Evolutionary conservation across 2,888 invertebrate species (phyloP).

Genomic region (Drosophila mimetica): DNA sequence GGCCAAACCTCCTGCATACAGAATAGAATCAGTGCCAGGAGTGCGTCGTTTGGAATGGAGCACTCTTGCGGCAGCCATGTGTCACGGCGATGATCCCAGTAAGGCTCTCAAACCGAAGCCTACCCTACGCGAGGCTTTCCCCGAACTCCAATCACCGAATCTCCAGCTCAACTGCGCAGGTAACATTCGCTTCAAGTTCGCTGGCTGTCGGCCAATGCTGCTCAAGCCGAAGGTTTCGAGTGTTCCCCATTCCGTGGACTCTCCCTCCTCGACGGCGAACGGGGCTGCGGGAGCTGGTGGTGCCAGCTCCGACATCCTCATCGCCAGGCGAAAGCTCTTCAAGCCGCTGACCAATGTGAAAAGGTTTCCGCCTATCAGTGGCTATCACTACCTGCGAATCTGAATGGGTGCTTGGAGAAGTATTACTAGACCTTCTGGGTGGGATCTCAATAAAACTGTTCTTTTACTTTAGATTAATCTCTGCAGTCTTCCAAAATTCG

Average conservation of each 20-base stretch:
- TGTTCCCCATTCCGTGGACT: constrained; percentile 36
- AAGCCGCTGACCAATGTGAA: constrained; percentile 81
- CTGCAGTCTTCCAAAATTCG: not conserved
- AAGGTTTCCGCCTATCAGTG: constrained; percentile 70
- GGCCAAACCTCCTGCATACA: constrained; percentile 69
- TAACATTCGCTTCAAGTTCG: constrained; percentile 82
- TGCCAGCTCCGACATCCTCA: constrained; percentile 75
- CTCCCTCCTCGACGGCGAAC: constrained; percentile 50
- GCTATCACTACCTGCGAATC: constrained; percentile 75
- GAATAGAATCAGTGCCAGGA: constrained; percentile 74
- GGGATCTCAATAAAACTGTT: constrained; percentile 34
- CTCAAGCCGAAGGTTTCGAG: constrained; percentile 70
- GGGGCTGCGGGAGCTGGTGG: constrained; percentile 41
- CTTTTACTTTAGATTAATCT: not conserved
- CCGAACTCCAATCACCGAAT: constrained; percentile 72
- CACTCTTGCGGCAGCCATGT: constrained; percentile 75
- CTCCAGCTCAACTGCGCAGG: constrained; percentile 75
- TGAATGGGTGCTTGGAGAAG: constrained; percentile 30
- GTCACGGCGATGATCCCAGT: constrained; percentile 82
- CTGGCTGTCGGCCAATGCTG: constrained; percentile 81
- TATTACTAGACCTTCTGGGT: not conserved
- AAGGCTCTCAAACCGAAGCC: constrained; percentile 73
- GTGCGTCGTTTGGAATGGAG: constrained; percentile 81
- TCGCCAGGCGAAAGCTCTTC: constrained; percentile 81
- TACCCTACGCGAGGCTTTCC: constrained; percentile 69